phyloP scores from a whole-genome alignment of 2,113 vertebrate genomes.

The Nestor notabilis region DNA sequence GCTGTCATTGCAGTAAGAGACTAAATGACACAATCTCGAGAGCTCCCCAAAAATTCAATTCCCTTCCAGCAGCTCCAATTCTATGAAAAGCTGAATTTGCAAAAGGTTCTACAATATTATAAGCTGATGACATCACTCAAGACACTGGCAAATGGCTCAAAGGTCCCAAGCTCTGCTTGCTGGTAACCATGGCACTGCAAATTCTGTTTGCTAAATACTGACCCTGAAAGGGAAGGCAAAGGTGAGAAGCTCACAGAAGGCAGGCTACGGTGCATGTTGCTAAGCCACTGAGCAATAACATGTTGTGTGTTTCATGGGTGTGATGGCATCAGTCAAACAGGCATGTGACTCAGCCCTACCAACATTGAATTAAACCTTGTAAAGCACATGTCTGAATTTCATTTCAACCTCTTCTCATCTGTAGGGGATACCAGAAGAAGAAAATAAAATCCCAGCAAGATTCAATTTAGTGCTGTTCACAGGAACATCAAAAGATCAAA shows the following conservation, averaged over 20 bases:
- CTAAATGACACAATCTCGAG: not conserved
- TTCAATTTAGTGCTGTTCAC: not conserved
- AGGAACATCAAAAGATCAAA: not conserved
- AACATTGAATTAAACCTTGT: not conserved
- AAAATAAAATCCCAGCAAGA: not conserved
- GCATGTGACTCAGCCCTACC: conserved; percentile 47
- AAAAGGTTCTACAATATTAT: not conserved
- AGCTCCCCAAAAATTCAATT: not conserved
- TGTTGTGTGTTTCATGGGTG: not conserved
- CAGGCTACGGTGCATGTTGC: conserved; percentile 13
- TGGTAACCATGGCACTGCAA: conserved; percentile 54
- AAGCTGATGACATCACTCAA: not conserved
- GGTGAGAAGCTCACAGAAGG: conserved; percentile 31
- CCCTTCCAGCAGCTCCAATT: not conserved
- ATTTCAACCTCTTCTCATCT: not conserved
- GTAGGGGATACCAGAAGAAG: not conserved
- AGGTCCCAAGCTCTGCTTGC: not conserved
- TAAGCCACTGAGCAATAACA: conserved; percentile 48
- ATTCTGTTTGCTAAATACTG: conserved; percentile 66
- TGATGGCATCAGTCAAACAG: conserved; percentile 42
- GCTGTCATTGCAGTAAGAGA: not conserved
- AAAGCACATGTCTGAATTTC: not conserved
- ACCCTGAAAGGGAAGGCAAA: conserved; percentile 45
- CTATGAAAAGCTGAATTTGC: not conserved
- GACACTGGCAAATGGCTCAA: not conserved